Percentiles rank a stretch among this genome's conserved stretches.
Evolutionary conservation across 2,113 vertebrate genomes (phyloP).

Genomic region (Vombatus ursinus): DNA sequence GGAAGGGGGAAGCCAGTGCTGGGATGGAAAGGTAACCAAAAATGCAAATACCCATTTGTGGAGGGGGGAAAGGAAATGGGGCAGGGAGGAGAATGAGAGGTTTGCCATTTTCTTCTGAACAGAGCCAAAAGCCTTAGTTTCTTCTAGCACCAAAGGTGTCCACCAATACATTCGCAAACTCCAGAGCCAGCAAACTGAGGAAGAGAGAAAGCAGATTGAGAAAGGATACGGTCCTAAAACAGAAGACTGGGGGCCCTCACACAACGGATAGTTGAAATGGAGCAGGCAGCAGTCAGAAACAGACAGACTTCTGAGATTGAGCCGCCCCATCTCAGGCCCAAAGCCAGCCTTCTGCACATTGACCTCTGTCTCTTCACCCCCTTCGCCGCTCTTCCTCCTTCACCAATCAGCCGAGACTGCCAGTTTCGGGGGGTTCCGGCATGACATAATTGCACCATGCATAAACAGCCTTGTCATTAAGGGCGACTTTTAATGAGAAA

Average conservation of each 20-base stretch:
- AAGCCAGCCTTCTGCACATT: neutral
- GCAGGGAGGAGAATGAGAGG: neutral
- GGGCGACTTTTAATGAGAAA: slow-evolving; percentile 89
- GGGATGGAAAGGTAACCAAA: neutral
- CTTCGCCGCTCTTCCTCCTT: slow-evolving; percentile 35
- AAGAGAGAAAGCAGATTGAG: neutral
- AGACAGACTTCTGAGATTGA: neutral
- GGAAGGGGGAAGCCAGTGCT: rapidly evolving
- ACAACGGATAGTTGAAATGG: neutral
- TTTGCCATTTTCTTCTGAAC: rapidly evolving
- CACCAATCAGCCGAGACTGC: slow-evolving; percentile 74
- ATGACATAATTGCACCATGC: slow-evolving; percentile 85
- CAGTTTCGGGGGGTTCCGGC: slow-evolving; percentile 76
- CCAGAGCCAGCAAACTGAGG: neutral
- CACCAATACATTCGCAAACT: rapidly evolving
- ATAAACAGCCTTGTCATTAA: slow-evolving; percentile 89
- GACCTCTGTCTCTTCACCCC: neutral
- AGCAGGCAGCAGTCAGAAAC: neutral
- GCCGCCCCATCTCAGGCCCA: neutral
- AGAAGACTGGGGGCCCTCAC: neutral
- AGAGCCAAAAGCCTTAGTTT: neutral
- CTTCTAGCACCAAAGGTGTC: rapidly evolving
- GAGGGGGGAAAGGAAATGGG: neutral
- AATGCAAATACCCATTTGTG: neutral
- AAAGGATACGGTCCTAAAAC: neutral